These are phyloP conservation scores for Takifugu flavidus DNA, from an alignment of 2,113 vertebrate species.

Conservation along the genomic window DNA sequence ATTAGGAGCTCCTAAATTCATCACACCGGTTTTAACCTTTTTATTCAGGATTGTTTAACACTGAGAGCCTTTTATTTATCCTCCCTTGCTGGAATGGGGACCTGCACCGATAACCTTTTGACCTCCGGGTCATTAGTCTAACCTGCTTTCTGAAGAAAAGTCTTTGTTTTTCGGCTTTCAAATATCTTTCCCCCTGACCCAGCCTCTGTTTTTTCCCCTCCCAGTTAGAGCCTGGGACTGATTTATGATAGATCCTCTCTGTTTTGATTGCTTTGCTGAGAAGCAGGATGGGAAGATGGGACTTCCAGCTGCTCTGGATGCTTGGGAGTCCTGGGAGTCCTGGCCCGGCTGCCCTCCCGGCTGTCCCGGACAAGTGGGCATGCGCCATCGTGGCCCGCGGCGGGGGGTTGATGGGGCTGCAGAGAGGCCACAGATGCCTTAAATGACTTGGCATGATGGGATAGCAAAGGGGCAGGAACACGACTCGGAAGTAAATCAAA, in stretches of 20 bases:
- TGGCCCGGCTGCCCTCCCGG: slow-evolving; percentile 64
- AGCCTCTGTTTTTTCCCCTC: slow-evolving; percentile 24
- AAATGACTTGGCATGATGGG: slow-evolving; percentile 77
- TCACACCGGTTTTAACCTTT: slow-evolving; percentile 10
- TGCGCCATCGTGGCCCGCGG: slow-evolving; percentile 59
- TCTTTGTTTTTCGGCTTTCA: slow-evolving; percentile 32
- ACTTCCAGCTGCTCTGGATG: slow-evolving; percentile 71
- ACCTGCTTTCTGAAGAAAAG: slow-evolving; percentile 7
- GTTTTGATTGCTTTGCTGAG: slow-evolving; percentile 70
- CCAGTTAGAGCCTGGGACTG: slow-evolving; percentile 54
- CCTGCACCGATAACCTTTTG: slow-evolving; percentile 11
- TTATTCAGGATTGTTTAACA: slow-evolving; percentile 8
- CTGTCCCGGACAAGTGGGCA: slow-evolving; percentile 63
- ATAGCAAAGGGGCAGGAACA: slow-evolving; percentile 52
- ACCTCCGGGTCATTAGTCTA: slow-evolving; percentile 1
- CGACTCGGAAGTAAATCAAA: slow-evolving; percentile 64
- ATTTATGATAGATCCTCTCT: slow-evolving; percentile 67
- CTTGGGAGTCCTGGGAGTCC: slow-evolving; percentile 64
- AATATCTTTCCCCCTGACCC: slow-evolving; percentile 35
- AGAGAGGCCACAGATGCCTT: slow-evolving; percentile 75
- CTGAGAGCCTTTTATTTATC: background rate
- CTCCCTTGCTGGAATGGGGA: background rate
- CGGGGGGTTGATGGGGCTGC: slow-evolving; percentile 74
- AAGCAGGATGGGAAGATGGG: slow-evolving; percentile 63
- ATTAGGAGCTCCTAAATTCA: slow-evolving; percentile 15